A percentile compares a stretch with the other conserved stretches of the same genome.
phyloP scores from a whole-genome alignment of 2,888 invertebrate species.

The Limnephilus rhombicus region DNA sequence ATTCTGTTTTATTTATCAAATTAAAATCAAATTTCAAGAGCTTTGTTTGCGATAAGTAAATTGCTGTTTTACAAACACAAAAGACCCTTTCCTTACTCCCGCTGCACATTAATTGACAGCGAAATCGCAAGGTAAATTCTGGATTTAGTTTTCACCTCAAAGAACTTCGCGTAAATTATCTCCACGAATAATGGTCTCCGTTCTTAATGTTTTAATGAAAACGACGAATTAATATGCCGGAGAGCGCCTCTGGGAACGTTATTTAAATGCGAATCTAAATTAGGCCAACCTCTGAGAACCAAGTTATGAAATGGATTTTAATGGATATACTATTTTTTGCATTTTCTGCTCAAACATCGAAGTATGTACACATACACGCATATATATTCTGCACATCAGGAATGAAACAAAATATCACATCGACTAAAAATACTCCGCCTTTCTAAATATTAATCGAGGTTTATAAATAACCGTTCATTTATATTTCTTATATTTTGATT shows the following conservation, averaged over 20 bases:
- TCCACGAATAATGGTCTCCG: neutral
- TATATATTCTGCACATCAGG: no score
- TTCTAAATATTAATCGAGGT: no score
- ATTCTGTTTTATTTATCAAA: neutral
- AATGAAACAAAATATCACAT: no score
- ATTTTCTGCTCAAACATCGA: no score
- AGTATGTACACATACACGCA: no score
- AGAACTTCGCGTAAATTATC: neutral
- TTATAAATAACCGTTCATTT: no score
- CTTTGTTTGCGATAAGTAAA: neutral
- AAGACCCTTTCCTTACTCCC: neutral
- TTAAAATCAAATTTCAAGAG: neutral
- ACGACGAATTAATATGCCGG: constrained; percentile 5
- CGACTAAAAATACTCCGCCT: no score
- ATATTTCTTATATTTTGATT: no score
- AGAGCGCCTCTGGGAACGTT: neutral
- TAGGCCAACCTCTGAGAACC: neutral
- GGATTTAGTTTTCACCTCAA: neutral
- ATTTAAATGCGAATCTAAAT: neutral
- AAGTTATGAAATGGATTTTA: neutral
- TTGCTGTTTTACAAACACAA: neutral
- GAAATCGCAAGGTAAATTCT: neutral
- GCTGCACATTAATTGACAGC: neutral
- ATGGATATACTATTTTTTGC: neutral
- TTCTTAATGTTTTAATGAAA: constrained; percentile 13